phyloP scores from a whole-genome alignment of 1,140 invertebrate genomes.

The Heliconius eleuchia region DNA sequence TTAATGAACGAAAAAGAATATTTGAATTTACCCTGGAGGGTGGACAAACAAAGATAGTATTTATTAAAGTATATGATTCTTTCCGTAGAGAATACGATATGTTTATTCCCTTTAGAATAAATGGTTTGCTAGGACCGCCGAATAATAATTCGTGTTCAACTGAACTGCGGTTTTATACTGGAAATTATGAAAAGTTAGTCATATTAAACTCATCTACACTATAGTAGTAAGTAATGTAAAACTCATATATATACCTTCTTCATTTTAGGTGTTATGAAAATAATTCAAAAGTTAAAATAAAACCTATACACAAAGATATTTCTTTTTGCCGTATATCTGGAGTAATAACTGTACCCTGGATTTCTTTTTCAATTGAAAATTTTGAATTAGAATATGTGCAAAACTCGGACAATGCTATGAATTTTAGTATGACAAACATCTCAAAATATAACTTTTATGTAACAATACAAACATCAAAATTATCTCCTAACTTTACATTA shows the following conservation, averaged over 20 bases:
- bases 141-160: constrained; percentile 51
- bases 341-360: constrained; percentile 68
- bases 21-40: constrained; percentile 59
- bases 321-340: constrained; percentile 66
- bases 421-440: constrained; percentile 69
- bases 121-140: constrained; percentile 67
- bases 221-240: not conserved
- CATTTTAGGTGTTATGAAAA: constrained; percentile 66
- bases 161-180: constrained; percentile 62
- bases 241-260: not conserved
- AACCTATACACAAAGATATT: constrained; percentile 63
- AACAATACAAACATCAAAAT: constrained; percentile 62
- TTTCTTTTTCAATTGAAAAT: constrained; percentile 64
- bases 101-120: constrained; percentile 73
- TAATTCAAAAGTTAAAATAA: constrained; percentile 65
- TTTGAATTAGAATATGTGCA: constrained; percentile 62
- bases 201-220: not conserved
- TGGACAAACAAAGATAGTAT: constrained; percentile 65
- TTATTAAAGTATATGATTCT: constrained; percentile 64
- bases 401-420: constrained; percentile 49
- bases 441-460: constrained; percentile 65
- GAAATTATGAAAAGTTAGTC: constrained; percentile 63
- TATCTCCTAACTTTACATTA: constrained; percentile 61
- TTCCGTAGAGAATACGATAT: constrained; percentile 72
- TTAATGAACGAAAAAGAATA: constrained; percentile 63